Evolutionary conservation across 2,797 vertebrate genomes (phyloP), one percentile per base, ranked within the genome.

Genomic region (Leucoraja ocellata): DNA sequence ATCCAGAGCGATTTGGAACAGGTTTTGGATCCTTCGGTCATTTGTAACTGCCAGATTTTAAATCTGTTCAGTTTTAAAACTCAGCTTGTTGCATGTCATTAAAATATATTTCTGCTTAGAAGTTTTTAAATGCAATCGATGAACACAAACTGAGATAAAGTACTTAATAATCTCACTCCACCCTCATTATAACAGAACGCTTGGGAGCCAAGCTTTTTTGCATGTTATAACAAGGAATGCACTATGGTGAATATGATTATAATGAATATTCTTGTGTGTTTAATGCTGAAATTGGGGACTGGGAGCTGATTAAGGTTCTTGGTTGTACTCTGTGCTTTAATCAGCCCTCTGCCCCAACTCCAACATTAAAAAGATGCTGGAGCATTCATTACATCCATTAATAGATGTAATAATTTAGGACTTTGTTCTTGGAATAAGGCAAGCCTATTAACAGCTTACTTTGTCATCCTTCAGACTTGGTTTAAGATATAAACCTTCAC

Each of bases 1-100:
- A 92, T 74, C 71, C 25, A 4, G 68, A 76, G 71, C 76, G 90
- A 92, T 74, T 92, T 92, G 90, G 90, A 92, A 92, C 90, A 92
- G 36, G 90, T 92, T 92, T 92, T 54, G 23, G 39, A 92, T 92
- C 90, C 46, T 39, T 92, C 71, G 54, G 25, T 92, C 84, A 63
- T 36, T 68, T 68, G 16, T 36, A 88, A 88, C 84, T 88, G 84
- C 61, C 90, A 92, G 71, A n/a, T 92, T 92, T 76, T 92, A 92
- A 92, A 92, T 92, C 90, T 76, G 90, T 92, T 92, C 90, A 73
- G 71, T 92, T 92, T 92, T 92, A 76, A 92, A 54, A n/a, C 36
- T 92, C 68, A 74, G 90, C 76, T 92, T 92, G 68, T 92, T 74
- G 71, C 90, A 92, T 71, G 46, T 92, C 68, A 92, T 76, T 92